Evolutionary conservation across 2,797 vertebrate genomes (phyloP).

Genomic region (Gallinago nigripennis): DNA sequence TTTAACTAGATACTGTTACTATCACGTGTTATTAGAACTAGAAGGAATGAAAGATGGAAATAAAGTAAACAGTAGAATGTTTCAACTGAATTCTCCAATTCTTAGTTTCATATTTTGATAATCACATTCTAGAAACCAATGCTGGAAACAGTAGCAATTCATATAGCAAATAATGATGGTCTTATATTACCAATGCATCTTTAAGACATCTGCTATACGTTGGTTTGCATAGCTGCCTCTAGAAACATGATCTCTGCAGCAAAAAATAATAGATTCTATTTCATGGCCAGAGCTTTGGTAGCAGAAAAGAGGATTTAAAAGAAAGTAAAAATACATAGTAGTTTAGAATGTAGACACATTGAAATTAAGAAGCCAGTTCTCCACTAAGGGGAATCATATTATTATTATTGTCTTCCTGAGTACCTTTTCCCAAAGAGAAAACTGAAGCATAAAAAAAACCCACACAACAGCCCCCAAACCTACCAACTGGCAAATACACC

Average conservation of each 20-base stretch:
- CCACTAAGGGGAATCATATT: background rate
- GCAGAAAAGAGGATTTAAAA: background rate
- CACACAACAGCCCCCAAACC: background rate
- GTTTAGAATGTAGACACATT: background rate
- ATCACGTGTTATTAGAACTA: background rate
- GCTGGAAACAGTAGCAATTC: background rate
- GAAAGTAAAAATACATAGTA: background rate
- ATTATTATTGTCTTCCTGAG: background rate
- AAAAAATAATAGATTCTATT: background rate
- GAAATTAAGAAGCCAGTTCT: background rate
- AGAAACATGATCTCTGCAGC: background rate
- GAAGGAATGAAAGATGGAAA: background rate
- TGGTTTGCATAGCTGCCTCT: background rate
- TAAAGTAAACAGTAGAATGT: background rate
- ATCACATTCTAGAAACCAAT: background rate
- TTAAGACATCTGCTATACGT: background rate
- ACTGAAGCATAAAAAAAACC: background rate
- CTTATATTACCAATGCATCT: background rate
- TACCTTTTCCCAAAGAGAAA: background rate
- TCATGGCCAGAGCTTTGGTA: background rate
- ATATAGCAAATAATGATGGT: background rate
- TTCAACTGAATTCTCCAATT: background rate
- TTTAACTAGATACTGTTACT: background rate
- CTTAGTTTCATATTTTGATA: background rate
- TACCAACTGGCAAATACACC: background rate